A percentile compares a stretch with the other conserved stretches of the same genome.
Evolutionary conservation across 2,888 invertebrate species (phyloP).

Genomic region (Patella depressa): DNA sequence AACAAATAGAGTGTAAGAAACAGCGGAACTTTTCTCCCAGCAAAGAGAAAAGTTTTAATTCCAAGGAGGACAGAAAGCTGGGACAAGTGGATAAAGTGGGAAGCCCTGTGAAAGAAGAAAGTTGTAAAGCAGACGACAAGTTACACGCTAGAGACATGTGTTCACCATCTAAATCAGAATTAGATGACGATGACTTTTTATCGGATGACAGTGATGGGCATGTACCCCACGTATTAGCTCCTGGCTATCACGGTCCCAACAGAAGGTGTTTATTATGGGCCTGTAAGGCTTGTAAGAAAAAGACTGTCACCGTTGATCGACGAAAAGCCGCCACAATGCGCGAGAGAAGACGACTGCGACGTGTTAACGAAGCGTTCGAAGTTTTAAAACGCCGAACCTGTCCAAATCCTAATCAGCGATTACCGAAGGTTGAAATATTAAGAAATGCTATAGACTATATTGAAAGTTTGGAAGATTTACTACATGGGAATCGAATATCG

Average conservation of each 20-base stretch:
- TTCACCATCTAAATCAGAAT: constrained; percentile 32
- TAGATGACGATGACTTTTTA: constrained; percentile 44
- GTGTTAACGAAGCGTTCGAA: constrained; percentile 99
- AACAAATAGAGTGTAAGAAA: constrained; percentile 8
- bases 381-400: constrained; percentile 91
- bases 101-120: constrained; percentile 16
- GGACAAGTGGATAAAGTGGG: constrained; percentile 16
- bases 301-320: constrained; percentile 94
- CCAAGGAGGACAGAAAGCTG: constrained; percentile 18
- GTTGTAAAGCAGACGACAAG: constrained; percentile 29
- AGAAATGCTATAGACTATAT: constrained; percentile 98
- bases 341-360: constrained; percentile 90
- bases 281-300: constrained; percentile 93
- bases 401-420: constrained; percentile 93
- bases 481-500: constrained; percentile 64
- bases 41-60: constrained; percentile 21
- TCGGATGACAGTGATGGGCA: constrained; percentile 57
- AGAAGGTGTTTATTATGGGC: constrained; percentile 92
- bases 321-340: constrained; percentile 97
- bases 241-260: constrained; percentile 73
- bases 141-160: constrained; percentile 43
- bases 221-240: constrained; percentile 71
- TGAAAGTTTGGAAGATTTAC: constrained; percentile 76
- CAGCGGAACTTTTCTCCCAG: constrained; percentile 12
- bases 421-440: constrained; percentile 97